phyloP scores from a whole-genome alignment of 2,888 invertebrate species.

The Troides aeacus region DNA sequence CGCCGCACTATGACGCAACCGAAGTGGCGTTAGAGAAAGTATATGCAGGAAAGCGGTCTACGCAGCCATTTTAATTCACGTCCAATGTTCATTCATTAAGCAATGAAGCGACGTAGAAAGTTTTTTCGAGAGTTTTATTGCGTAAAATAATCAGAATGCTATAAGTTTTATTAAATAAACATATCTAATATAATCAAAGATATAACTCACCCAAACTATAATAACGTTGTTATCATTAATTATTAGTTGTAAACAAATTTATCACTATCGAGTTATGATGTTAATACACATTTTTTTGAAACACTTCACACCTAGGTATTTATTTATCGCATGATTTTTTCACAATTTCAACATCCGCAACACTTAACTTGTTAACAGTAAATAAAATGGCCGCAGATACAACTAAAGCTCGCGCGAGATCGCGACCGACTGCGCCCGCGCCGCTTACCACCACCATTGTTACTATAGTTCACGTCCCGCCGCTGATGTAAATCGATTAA shows the following conservation, averaged over 20 bases:
- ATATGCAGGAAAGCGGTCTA: constrained; percentile 34
- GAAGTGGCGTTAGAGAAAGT: constrained; percentile 61
- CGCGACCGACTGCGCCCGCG: constrained; percentile 63
- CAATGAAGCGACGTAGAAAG: constrained; percentile 56
- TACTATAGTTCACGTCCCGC: constrained; percentile 15
- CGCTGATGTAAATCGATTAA: constrained; percentile 29
- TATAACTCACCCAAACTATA: background rate
- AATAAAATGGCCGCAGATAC: constrained; percentile 45
- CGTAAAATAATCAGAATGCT: background rate
- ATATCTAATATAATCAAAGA: background rate
- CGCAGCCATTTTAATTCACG: constrained; percentile 42
- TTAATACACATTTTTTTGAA: background rate
- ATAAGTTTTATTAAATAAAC: background rate
- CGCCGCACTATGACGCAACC: constrained; percentile 50
- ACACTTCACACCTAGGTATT: constrained; percentile 21
- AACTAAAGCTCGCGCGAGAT: constrained; percentile 59
- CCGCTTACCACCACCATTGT: constrained; percentile 32
- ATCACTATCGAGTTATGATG: background rate
- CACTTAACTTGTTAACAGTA: constrained; percentile 33
- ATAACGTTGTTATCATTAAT: background rate
- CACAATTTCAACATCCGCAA: constrained; percentile 9
- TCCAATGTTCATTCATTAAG: constrained; percentile 56
- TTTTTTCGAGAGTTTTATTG: constrained; percentile 45
- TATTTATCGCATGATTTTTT: constrained; percentile 12
- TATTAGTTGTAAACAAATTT: background rate